Base-by-base conservation (phyloP, 1,140 invertebrate species). In the Galleria mellonella region DNA sequence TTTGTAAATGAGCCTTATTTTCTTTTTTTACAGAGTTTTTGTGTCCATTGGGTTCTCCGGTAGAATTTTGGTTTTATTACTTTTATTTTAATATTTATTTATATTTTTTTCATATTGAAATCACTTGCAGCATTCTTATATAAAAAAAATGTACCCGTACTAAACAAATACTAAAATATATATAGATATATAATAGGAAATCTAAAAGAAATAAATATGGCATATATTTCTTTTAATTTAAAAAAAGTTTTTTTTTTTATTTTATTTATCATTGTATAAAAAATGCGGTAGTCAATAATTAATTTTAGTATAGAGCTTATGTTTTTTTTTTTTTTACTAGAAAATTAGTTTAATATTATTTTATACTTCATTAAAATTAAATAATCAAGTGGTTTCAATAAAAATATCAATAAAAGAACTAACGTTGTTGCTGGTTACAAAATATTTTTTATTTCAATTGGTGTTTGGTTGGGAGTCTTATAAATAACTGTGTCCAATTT, bases 41-140 rank as follows among this genome's bases (percentile, higher is more conserved):
- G 60, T 73, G 63, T 66, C 45, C 51, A 69, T 74, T 66, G 73
- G 70, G 68, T 67, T 61, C 65, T 74, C 70, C 64, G 70, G 73
- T 83, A 79, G 75, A 70, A 40, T 72, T 58, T 67, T 65, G 62
- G 63, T 65, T 73, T 72, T 67, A 54, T 53, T n/a, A 50, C 57
- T 62, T 47, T 68, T 52, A 51, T 55, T 53, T 57, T 57, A 45
- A 55, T 55, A 53, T 59, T 53, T 62, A 59, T 46, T 46, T 45
- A 23, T 43, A 35, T 50, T 43, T 43, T 55, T 43, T 43, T 46
- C 33, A 55, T 51, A 40, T 23, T 17, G 58, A 59, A 68, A 52
- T 67, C 61, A 66, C 54, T 72, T 66, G 60, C 68, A 62, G 36
- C 51, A 51, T 45, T 31, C 10, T 36, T 56, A 59, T 60, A n/a